These are phyloP conservation scores for Tolmerus cingulatus DNA, from an alignment of 2,888 invertebrate species.

Conservation along the genomic window DNA sequence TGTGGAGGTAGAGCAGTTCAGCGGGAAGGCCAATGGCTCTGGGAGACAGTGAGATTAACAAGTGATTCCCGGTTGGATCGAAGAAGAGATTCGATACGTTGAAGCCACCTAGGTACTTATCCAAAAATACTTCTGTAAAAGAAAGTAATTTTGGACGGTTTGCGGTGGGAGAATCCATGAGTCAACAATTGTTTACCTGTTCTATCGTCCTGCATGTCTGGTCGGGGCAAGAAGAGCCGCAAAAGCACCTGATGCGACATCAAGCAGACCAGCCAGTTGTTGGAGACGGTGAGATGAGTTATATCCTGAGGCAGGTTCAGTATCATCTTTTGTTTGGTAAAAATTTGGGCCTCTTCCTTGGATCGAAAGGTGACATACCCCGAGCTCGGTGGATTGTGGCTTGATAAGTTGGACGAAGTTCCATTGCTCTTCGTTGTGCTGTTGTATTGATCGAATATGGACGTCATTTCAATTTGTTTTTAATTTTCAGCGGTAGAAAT, in stretches of 20 bases:
- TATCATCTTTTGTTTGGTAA: slow-evolving; percentile 83
- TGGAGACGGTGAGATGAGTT: slow-evolving; percentile 81
- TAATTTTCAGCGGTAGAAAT: not conserved
- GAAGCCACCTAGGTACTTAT: slow-evolving; percentile 59
- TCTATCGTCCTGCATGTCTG: slow-evolving; percentile 79
- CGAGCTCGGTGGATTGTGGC: slow-evolving; percentile 64
- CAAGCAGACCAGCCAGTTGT: slow-evolving; percentile 82
- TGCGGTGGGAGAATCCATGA: not conserved
- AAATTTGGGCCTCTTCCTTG: slow-evolving; percentile 83
- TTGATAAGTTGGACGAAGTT: slow-evolving; percentile 57
- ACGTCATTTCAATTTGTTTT: slow-evolving; percentile 69
- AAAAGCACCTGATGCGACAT: slow-evolving; percentile 84
- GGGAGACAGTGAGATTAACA: slow-evolving; percentile 75
- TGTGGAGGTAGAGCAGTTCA: slow-evolving; percentile 83
- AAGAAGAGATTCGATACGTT: slow-evolving; percentile 64
- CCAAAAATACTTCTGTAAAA: slow-evolving; percentile 57
- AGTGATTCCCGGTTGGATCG: slow-evolving; percentile 87
- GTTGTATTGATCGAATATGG: slow-evolving; percentile 85
- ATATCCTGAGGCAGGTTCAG: slow-evolving; percentile 81
- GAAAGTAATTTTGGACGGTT: not conserved
- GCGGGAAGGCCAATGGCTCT: slow-evolving; percentile 66
- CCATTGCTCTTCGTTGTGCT: slow-evolving; percentile 71
- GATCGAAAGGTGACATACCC: slow-evolving; percentile 68
- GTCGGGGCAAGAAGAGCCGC: slow-evolving; percentile 80
- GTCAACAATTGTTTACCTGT: not conserved